Conservation (phyloP, 1,140 invertebrate species). For the Phymorhynchus buccinoides region DNA sequence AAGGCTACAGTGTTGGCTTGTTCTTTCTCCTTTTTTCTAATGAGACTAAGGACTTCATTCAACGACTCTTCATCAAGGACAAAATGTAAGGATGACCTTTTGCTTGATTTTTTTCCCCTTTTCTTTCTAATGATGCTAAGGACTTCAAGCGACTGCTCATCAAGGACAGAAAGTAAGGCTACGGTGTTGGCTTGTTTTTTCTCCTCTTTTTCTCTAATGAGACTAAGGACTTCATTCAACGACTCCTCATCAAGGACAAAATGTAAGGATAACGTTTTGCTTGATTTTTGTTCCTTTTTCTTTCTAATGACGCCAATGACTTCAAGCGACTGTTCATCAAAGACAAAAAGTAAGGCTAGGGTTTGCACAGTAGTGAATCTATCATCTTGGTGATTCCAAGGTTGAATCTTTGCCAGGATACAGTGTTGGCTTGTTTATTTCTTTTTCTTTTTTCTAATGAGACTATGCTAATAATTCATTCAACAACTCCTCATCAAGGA, state of each 20-base stretch:
- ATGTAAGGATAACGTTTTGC: no score
- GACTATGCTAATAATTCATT: no score
- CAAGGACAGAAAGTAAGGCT: slow-evolving; percentile 30
- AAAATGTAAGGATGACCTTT: slow-evolving; percentile 31
- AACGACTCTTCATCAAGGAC: no score
- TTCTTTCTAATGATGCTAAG: background rate
- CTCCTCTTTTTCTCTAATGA: background rate
- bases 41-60: background rate
- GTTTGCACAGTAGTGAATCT: no score
- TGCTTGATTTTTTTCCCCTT: background rate
- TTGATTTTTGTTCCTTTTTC: background rate
- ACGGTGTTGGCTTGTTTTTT: background rate
- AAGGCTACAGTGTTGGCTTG: background rate
- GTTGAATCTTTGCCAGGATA: no score
- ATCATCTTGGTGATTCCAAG: no score
- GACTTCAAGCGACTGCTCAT: no score
- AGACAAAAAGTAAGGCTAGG: slow-evolving; percentile 31
- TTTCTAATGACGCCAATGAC: background rate
- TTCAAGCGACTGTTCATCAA: no score
- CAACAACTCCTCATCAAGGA: no score
- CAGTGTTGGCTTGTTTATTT: background rate
- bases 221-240: no score
- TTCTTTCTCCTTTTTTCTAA: background rate
- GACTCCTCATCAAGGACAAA: no score
- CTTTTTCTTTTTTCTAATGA: background rate